Evolutionary conservation across 2,113 vertebrate species (phyloP), one percentile per base, ranked within the genome.

Genomic region (Stictonetta naevosa): DNA sequence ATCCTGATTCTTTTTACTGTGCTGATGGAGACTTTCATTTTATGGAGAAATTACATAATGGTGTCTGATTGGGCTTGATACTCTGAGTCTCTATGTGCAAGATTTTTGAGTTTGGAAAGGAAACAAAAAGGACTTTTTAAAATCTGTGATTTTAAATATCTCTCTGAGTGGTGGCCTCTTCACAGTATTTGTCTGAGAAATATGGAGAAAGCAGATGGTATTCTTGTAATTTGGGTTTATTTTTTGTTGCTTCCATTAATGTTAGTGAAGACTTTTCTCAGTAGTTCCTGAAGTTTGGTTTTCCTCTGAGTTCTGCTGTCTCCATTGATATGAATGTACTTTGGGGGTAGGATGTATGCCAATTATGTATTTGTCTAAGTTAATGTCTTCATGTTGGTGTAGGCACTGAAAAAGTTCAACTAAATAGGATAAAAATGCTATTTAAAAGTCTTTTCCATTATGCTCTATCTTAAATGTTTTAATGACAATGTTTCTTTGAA

Each of bases 241-340:
- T 92, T 60, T 93, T 5, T 87, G 31, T 29, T 80, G 38, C 78
- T 95, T 86, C 81, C 69, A 79, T 95, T 95, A 76, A 44, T 58
- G 74, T 64, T 62, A 88, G 76, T 52, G 80, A 80, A 55, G 83
- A 63, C 76, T 80, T 91, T 91, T 62, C 46, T 90, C 40, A 13
- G 34, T 46, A 26, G 55, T 75, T 89, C 40, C 62, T 66, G 48
- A 89, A 84, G 62, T 79, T 74, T 72, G 56, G 17, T 86, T 94
- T 96, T 69, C 38, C 83, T 73, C 79, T 7, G 60, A 95, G 83
- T 78, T 87, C 40, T 80, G 36, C 58, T 91, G 84, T 87, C 40
- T 80, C 44, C 62, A 85, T 46, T 80, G 55, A 75, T 64, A 80
- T 23, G 26, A 86, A 78, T 75, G 71, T 55, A 33, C 52, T 84